These are phyloP conservation scores for Carlito syrichta DNA, from an alignment of 2,113 vertebrate species.

Conservation along the genomic window DNA sequence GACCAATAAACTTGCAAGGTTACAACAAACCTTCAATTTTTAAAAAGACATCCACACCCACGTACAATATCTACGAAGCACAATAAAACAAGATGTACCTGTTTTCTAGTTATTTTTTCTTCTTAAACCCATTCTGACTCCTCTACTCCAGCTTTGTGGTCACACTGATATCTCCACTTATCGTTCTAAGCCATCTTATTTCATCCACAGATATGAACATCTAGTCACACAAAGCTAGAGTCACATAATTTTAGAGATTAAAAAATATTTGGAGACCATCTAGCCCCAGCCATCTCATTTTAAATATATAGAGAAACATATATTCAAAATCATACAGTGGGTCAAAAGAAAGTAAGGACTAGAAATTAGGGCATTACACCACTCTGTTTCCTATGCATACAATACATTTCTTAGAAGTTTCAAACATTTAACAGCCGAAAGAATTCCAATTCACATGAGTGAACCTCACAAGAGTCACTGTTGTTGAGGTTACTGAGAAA, in stretches of 20 bases:
- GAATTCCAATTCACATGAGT: neutral
- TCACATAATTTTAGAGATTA: neutral
- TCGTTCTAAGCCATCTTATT: neutral
- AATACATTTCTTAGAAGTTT: neutral
- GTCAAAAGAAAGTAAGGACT: neutral
- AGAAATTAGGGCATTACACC: neutral
- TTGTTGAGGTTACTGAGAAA: neutral
- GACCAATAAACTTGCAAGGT: neutral
- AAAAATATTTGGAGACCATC: neutral
- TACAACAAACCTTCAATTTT: neutral
- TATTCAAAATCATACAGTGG: neutral
- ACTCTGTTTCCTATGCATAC: neutral
- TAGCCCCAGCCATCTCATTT: neutral
- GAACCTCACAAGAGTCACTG: neutral
- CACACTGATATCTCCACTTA: neutral
- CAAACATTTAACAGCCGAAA: neutral
- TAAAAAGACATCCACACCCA: neutral
- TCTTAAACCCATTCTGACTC: neutral
- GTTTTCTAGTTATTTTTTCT: neutral
- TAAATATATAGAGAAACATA: neutral
- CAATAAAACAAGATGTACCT: neutral
- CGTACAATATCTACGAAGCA: neutral
- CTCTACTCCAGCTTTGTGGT: neutral
- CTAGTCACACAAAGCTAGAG: neutral
- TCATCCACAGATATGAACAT: conserved; percentile 16